A percentile compares a stretch with the other conserved stretches of the same genome.
phyloP scores from a whole-genome alignment of 2,113 vertebrate genomes.

The Marmota monax region DNA sequence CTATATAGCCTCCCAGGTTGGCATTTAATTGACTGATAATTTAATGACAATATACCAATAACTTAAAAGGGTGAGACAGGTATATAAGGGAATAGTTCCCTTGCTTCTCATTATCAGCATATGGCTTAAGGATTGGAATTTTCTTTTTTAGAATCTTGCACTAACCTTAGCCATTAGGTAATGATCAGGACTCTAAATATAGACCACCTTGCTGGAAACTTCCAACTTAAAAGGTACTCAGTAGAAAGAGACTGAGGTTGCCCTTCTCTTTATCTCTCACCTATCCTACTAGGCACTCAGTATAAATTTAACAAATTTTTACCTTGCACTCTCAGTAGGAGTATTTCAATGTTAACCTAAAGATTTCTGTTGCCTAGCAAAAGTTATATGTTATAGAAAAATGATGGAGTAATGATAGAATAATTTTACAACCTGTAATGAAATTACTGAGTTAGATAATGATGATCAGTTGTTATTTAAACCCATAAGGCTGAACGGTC shows the following conservation, averaged over 20 bases:
- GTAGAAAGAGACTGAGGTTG: not conserved
- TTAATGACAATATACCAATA: not conserved
- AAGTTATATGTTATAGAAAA: not conserved
- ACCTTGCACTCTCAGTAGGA: constrained; percentile 5
- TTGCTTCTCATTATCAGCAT: not conserved
- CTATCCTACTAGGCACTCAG: not conserved
- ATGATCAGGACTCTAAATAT: not conserved
- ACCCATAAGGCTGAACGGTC: not conserved
- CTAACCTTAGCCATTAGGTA: not conserved
- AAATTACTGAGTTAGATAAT: not conserved
- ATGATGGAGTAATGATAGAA: not conserved
- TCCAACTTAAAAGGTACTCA: not conserved
- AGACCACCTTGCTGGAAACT: not conserved
- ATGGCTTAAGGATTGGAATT: not conserved
- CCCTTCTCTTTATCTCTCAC: too few relatives aligned
- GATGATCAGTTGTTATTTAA: not conserved
- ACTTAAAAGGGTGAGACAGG: not conserved
- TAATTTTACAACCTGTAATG: not conserved
- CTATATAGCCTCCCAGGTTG: not conserved
- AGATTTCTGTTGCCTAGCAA: not conserved
- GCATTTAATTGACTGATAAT: not conserved
- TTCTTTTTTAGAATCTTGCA: not conserved
- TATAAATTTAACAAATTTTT: not conserved
- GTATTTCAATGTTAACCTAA: not conserved
- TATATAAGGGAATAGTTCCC: not conserved